Evolutionary conservation across 2,113 vertebrate genomes (phyloP), one percentile per base, ranked within the genome.

Genomic region (Lagopus muta): DNA sequence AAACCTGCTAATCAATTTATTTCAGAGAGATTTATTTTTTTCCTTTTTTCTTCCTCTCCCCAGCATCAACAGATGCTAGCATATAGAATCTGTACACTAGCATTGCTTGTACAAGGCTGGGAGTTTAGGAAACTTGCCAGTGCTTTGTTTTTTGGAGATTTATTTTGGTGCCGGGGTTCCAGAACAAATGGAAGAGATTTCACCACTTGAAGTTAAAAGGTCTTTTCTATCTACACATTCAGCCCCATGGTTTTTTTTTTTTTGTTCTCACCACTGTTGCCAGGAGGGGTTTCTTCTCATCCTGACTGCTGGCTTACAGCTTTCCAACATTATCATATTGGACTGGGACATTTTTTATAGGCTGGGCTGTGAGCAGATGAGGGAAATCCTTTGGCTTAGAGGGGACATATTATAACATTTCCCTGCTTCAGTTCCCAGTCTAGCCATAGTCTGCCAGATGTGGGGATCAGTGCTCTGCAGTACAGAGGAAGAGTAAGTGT

Each of bases 201-300:
- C 78, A 45, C 16, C 8, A 13, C 65, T 27, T 34, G 45, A 62
- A 77, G 57, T 30, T 60, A 10, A 32, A 50, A 89, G 32, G 40
- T 40, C 32, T 20, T 7, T 72, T 50, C 38, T 86, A 9, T 84
- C 25, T 34, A 55, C 15, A 50, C 10, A 10, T 34, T 40, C 8
- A 52, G 24, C 14, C 40, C 8, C 67, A 22, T 0, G 0, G n/a
- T n/a, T 6, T 7, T 20, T 48, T 40, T 48, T 48, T 50, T 70
- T 66, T 66, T 65, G 28, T 36, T 93, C 40, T 78, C 17, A 17
- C 55, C 12, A 15, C 10, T 38, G 3, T 13, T 57, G 34, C 34
- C 30, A 50, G 20, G 36, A 87, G 34, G 65, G 70, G 28, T 52
- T 87, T 66, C 13, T 69, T 2, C 18, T 87, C 48, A 69, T 10